Evolutionary conservation across 2,797 vertebrate genomes (phyloP).

Genomic region (Coreius guichenoti): DNA sequence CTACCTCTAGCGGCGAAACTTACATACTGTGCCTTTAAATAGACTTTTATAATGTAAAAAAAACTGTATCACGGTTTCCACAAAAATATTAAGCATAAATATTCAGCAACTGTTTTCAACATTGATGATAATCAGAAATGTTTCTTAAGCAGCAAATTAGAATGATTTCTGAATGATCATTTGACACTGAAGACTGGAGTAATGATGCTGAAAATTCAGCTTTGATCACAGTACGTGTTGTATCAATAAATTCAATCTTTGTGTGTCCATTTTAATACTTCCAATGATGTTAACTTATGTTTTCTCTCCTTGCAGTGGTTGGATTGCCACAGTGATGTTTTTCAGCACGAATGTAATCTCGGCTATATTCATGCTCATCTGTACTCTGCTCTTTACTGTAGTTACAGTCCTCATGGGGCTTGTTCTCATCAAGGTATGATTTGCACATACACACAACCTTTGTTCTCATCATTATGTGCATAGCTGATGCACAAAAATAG

Average conservation of each 20-base stretch:
- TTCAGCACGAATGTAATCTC: constrained; percentile 77
- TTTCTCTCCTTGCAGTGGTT: constrained; percentile 72
- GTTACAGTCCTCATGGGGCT: constrained; percentile 83
- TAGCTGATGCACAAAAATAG: not conserved
- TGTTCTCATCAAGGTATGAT: constrained; percentile 79
- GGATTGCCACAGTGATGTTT: constrained; percentile 79
- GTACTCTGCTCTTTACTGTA: constrained; percentile 87
- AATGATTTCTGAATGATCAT: too few relatives aligned
- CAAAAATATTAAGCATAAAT: too few relatives aligned
- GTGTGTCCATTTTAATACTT: not conserved
- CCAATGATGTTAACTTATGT: not conserved
- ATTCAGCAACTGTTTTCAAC: too few relatives aligned
- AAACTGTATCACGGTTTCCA: too few relatives aligned
- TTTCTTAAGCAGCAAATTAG: too few relatives aligned
- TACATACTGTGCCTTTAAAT: too few relatives aligned
- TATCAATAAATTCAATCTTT: not conserved
- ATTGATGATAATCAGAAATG: too few relatives aligned
- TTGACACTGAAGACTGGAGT: too few relatives aligned
- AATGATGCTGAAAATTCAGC: too few relatives aligned
- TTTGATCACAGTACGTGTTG: not conserved
- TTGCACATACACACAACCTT: not conserved
- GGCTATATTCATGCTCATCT: constrained; percentile 90
- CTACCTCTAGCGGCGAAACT: too few relatives aligned
- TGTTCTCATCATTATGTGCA: not conserved
- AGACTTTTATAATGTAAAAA: too few relatives aligned